phyloP scores from a whole-genome alignment of 2,797 vertebrate species.

The Leptoclinus maculatus region DNA sequence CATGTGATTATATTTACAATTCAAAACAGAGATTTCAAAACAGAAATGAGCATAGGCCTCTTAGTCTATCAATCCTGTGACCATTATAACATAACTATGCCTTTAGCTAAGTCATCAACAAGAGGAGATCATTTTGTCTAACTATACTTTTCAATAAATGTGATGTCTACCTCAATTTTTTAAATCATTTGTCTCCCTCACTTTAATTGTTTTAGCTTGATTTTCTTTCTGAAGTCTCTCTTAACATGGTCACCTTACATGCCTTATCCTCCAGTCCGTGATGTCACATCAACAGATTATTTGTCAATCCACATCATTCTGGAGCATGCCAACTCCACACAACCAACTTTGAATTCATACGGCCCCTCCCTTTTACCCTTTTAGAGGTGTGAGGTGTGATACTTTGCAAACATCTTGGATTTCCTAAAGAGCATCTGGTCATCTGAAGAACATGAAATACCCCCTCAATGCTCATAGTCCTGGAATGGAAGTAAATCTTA shows the following conservation, averaged over 20 bases:
- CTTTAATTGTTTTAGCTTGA: not conserved
- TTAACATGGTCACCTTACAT: not conserved
- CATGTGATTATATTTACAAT: not conserved
- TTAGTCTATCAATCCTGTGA: not conserved
- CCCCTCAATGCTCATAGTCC: conserved; percentile 48
- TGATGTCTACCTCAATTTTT: not conserved
- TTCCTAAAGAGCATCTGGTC: conserved; percentile 47
- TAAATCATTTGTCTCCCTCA: not conserved
- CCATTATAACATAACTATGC: not conserved
- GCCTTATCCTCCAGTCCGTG: not conserved
- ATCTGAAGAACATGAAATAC: conserved; percentile 60
- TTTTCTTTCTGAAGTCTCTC: not conserved
- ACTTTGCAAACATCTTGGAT: conserved; percentile 43
- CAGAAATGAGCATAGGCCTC: not conserved
- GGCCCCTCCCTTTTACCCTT: not conserved
- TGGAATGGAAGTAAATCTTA: conserved; percentile 50
- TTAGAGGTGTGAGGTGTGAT: conserved; percentile 3
- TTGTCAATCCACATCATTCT: not conserved
- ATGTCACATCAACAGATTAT: not conserved
- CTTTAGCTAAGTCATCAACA: not conserved
- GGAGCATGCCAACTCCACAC: not conserved
- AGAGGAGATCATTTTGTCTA: not conserved
- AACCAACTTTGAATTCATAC: not conserved
- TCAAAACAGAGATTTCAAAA: not conserved
- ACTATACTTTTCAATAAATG: not conserved